These are phyloP conservation scores for Caenorhabditis macrosperma DNA, from an alignment of 2,888 invertebrate genomes.

Conservation along the genomic window DNA sequence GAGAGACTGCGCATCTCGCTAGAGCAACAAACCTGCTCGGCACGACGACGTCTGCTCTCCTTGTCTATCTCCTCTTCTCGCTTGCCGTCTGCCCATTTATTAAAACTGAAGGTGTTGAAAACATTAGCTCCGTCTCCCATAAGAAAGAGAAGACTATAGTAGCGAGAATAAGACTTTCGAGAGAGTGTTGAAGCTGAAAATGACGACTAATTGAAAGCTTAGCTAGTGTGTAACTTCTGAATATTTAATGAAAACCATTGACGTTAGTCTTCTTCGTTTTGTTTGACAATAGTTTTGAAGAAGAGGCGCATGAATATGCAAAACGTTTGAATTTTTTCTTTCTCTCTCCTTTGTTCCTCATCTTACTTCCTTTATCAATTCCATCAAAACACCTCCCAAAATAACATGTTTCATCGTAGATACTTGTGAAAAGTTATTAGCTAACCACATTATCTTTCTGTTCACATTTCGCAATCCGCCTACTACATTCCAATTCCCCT, in stretches of 20 bases:
- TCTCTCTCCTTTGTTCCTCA: background rate
- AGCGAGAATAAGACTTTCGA: too few relatives aligned
- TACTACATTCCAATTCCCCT: background rate
- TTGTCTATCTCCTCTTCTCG: constrained; percentile 73
- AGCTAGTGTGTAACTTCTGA: constrained; percentile 12
- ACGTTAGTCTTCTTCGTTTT: background rate
- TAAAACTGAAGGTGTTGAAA: constrained; percentile 73
- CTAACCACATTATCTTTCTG: too few relatives aligned
- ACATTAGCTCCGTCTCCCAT: constrained; percentile 70
- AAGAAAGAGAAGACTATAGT: too few relatives aligned
- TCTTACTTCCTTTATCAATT: background rate
- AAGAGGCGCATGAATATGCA: background rate
- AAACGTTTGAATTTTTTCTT: background rate
- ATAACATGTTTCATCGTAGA: too few relatives aligned
- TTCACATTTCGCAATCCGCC: background rate
- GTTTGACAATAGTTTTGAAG: background rate
- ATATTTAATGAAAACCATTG: constrained; percentile 19
- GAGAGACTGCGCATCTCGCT: constrained; percentile 18
- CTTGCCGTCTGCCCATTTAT: constrained; percentile 73
- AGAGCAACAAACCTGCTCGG: constrained; percentile 64
- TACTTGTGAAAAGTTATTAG: too few relatives aligned
- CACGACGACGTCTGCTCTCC: constrained; percentile 65
- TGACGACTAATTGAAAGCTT: constrained; percentile 10
- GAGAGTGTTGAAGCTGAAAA: background rate
- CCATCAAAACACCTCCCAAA: background rate